Conservation (phyloP, 2,797 vertebrate genomes). For the Hybognathus amarus region DNA sequence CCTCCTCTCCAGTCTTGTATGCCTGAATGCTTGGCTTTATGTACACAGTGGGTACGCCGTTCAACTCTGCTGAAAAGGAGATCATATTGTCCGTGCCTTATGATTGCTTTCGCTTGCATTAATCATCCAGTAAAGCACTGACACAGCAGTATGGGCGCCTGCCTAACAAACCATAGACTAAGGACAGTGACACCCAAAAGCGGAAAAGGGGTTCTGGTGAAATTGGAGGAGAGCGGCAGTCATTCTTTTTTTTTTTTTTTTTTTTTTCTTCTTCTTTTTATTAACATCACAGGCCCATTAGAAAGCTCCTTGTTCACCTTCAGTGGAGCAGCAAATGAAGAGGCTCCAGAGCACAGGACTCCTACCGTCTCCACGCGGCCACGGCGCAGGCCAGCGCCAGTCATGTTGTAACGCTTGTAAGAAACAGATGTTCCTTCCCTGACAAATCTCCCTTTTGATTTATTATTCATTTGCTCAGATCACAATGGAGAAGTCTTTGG, state of each 20-base stretch:
- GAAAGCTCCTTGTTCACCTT: constrained; percentile 98
- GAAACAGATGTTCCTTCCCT: constrained; percentile 97
- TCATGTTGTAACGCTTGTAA: constrained; percentile 91
- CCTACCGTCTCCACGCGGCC: constrained; percentile 81
- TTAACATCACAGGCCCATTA: constrained; percentile 99
- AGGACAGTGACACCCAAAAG: constrained; percentile 98
- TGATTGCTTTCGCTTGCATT: constrained; percentile 98
- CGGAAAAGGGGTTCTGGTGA: constrained; percentile 77
- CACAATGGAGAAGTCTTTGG: constrained; percentile 93
- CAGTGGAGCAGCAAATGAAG: constrained; percentile 99
- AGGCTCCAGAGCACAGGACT: constrained; percentile 87
- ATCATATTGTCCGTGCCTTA: constrained; percentile 93
- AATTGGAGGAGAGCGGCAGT: constrained; percentile 82
- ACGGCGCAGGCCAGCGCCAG: constrained; percentile 84
- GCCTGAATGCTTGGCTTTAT: constrained; percentile 32
- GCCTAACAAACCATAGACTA: constrained; percentile 99
- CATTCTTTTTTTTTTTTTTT: constrained; percentile 63
- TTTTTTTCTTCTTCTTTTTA: constrained; percentile 83
- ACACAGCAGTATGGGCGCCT: constrained; percentile 96
- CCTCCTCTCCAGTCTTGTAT: constrained; percentile 28
- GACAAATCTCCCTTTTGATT: constrained; percentile 96
- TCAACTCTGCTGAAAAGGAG: constrained; percentile 80
- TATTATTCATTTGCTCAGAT: constrained; percentile 96
- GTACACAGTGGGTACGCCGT: constrained; percentile 60
- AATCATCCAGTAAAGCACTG: constrained; percentile 99